phyloP scores from a whole-genome alignment of 2,797 vertebrate genomes.

The Siniperca obscura region DNA sequence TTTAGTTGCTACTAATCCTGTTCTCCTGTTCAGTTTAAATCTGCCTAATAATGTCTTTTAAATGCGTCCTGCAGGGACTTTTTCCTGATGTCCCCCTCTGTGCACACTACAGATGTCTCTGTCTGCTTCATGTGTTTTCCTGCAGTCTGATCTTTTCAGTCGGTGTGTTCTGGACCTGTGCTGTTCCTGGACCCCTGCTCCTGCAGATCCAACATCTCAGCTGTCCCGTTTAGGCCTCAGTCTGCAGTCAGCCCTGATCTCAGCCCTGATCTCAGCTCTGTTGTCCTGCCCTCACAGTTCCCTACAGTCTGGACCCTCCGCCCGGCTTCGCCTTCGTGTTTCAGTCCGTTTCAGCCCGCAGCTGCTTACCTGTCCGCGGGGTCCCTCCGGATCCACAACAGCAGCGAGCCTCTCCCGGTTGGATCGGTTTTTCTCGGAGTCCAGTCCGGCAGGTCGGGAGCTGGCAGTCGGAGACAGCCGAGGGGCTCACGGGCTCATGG shows the following conservation, averaged over 20 bases:
- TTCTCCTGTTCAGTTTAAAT: no score
- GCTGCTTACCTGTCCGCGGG: constrained; percentile 60
- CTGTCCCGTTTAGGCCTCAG: constrained; percentile 45
- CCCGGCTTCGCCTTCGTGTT: background rate
- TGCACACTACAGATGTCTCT: no score
- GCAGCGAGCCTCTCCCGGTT: constrained; percentile 44
- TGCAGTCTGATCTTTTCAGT: no score
- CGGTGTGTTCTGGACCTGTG: no score
- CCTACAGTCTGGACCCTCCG: background rate
- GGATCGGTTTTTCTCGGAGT: background rate
- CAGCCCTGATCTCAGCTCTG: constrained; percentile 22
- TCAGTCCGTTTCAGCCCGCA: background rate
- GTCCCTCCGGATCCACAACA: constrained; percentile 52
- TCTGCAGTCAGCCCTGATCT: constrained; percentile 1
- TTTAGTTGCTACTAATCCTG: background rate
- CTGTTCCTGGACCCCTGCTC: background rate
- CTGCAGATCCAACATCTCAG: constrained; percentile 20
- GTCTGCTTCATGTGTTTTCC: no score
- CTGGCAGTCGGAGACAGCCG: constrained; percentile 12
- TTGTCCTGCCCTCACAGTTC: constrained; percentile 12
- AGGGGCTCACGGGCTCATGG: constrained; percentile 53
- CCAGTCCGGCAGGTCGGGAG: constrained; percentile 26
- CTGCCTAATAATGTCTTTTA: background rate
- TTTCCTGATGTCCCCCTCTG: no score
- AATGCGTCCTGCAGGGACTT: background rate